Percentiles rank a stretch among this genome's conserved stretches.
phyloP scores from a whole-genome alignment of 2,113 vertebrate genomes.

The Pungitius pungitius region DNA sequence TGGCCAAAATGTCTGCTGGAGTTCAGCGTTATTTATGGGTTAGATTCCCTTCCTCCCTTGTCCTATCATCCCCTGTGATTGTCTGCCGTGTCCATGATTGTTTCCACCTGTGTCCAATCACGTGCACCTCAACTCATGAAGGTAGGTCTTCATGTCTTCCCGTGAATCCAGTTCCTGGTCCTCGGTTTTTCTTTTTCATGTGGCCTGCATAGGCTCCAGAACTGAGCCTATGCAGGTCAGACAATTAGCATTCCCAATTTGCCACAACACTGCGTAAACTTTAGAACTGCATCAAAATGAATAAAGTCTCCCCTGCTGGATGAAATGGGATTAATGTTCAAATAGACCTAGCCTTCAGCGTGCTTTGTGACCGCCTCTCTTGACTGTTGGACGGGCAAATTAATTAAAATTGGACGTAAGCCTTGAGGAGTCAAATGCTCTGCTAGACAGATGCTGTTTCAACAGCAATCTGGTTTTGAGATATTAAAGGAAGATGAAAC shows the following conservation, averaged over 20 bases:
- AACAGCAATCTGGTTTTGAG: conserved; percentile 45
- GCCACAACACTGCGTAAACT: background rate
- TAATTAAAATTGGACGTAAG: conserved; percentile 61
- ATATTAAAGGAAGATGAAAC: conserved; percentile 51
- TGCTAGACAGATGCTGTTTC: conserved; percentile 54
- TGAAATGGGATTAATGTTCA: conserved; percentile 22
- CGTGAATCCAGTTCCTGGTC: no score
- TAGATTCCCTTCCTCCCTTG: no score
- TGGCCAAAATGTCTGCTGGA: background rate
- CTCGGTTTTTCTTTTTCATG: no score
- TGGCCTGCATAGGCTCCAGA: no score
- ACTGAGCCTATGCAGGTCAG: no score
- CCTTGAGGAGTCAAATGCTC: conserved; percentile 36
- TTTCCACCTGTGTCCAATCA: no score
- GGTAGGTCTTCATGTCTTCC: no score
- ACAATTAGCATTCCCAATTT: background rate
- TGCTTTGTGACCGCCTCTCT: conserved; percentile 39
- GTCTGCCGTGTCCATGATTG: no score
- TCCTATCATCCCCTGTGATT: no score
- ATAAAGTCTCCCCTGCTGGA: conserved; percentile 1
- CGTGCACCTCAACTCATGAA: no score
- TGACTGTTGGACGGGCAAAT: conserved; percentile 44
- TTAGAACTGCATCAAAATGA: conserved; percentile 15
- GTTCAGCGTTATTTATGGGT: no score
- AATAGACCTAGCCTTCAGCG: conserved; percentile 36